These are phyloP conservation scores for Chelonus insularis DNA, from an alignment of 1,140 invertebrate species.

Conservation along the genomic window DNA sequence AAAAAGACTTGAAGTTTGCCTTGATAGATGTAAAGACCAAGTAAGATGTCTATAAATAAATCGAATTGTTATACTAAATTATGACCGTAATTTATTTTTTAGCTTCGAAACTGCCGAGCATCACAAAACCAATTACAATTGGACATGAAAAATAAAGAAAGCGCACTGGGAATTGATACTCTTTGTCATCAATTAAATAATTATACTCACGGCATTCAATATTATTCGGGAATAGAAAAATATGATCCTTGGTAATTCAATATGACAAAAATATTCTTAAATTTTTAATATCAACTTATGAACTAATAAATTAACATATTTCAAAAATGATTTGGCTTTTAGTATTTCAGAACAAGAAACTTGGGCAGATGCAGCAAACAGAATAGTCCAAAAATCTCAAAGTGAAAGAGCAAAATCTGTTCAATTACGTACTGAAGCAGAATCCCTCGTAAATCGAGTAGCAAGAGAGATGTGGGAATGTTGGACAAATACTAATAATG, in stretches of 20 bases:
- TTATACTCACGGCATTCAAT: constrained; percentile 81
- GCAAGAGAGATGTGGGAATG: constrained; percentile 88
- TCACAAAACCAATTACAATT: constrained; percentile 85
- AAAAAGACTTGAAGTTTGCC: constrained; percentile 61
- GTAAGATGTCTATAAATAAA: no score
- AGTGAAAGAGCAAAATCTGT: constrained; percentile 79
- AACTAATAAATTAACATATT: no score
- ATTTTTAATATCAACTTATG: no score
- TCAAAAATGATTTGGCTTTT: background rate
- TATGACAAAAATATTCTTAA: background rate
- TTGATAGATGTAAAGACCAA: constrained; percentile 67
- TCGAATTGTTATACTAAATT: no score
- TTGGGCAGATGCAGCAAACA: constrained; percentile 85
- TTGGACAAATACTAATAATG: constrained; percentile 85
- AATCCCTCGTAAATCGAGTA: constrained; percentile 78
- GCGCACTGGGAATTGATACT: constrained; percentile 83
- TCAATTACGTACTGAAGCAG: constrained; percentile 77
- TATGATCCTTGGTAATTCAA: constrained; percentile 76
- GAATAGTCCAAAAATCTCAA: constrained; percentile 81
- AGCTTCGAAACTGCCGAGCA: constrained; percentile 70
- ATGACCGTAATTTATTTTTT: no score
- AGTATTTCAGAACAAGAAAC: constrained; percentile 76
- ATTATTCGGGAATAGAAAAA: constrained; percentile 88
- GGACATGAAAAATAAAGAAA: constrained; percentile 87
- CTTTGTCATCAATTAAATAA: constrained; percentile 88